These are phyloP conservation scores for Trichomalopsis sarcophagae DNA, from an alignment of 1,140 invertebrate species.

Conservation along the genomic window DNA sequence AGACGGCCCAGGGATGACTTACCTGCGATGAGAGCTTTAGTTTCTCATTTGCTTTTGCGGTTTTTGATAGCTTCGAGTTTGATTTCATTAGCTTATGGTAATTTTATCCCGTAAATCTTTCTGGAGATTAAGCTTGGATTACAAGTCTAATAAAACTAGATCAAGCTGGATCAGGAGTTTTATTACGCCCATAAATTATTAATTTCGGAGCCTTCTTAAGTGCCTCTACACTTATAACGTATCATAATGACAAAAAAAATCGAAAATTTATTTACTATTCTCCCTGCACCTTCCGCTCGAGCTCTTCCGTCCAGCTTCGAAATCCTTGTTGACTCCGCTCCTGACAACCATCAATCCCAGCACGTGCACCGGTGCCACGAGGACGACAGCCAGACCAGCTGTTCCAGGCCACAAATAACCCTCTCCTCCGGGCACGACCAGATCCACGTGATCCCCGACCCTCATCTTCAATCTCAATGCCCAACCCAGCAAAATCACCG, in stretches of 20 bases:
- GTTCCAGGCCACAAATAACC: constrained; percentile 51
- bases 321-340: not conserved
- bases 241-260: not conserved
- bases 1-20: constrained; percentile 16
- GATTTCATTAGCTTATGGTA: not conserved
- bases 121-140: not conserved
- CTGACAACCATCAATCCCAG: constrained; percentile 27
- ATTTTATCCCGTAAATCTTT: not conserved
- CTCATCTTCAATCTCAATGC: not conserved
- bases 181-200: not conserved
- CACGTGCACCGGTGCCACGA: constrained; percentile 49
- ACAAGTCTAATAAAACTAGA: not conserved
- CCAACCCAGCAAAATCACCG: not conserved
- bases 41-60: not conserved
- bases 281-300: not conserved
- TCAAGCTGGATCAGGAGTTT: not conserved
- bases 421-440: constrained; percentile 49
- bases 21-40: not conserved
- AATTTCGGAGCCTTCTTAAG: not conserved
- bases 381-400: constrained; percentile 25
- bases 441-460: constrained; percentile 51
- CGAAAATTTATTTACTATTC: not conserved
- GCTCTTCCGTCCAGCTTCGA: no score
- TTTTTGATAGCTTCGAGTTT: no score
- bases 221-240: not conserved